phyloP scores from a whole-genome alignment of 1,140 invertebrate species.

The Conopomorpha cramerella region DNA sequence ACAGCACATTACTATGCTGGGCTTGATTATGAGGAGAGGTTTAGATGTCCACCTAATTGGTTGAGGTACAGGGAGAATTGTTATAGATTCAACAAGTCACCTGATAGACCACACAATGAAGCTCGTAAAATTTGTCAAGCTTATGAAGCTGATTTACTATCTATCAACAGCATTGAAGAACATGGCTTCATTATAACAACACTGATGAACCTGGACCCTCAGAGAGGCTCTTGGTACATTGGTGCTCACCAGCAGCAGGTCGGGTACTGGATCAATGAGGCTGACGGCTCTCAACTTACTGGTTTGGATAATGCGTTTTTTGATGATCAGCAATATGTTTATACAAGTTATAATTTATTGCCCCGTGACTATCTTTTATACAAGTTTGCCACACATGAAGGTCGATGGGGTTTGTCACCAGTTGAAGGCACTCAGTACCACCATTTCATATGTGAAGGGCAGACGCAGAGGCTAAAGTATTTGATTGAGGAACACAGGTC shows the following conservation, averaged over 20 bases:
- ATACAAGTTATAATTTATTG: constrained; percentile 53
- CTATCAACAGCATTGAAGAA: constrained; percentile 81
- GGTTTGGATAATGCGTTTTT: constrained; percentile 85
- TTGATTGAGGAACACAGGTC: constrained; percentile 77
- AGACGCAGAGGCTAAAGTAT: constrained; percentile 67
- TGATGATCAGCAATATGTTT: constrained; percentile 48
- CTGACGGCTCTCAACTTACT: constrained; percentile 74
- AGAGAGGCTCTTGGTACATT: constrained; percentile 86
- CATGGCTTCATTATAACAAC: constrained; percentile 84
- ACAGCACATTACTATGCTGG: constrained; percentile 37
- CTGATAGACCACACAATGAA: constrained; percentile 75
- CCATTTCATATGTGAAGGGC: constrained; percentile 89
- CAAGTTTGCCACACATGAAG: constrained; percentile 71
- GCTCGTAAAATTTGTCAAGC: constrained; percentile 80
- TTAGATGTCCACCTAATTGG: constrained; percentile 83
- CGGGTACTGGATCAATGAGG: constrained; percentile 83
- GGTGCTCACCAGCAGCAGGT: constrained; percentile 74
- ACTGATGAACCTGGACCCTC: constrained; percentile 79
- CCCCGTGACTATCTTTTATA: constrained; percentile 64
- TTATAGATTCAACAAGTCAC: constrained; percentile 87
- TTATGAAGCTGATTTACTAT: constrained; percentile 79
- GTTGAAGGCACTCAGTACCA: constrained; percentile 76
- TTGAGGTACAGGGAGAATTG: constrained; percentile 75
- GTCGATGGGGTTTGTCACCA: constrained; percentile 83
- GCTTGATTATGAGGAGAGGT: constrained; percentile 48